Percentiles rank a stretch among this genome's conserved stretches.
Conservation (phyloP, 2,797 vertebrate species). For the Parotocinclus haroldoi region DNA sequence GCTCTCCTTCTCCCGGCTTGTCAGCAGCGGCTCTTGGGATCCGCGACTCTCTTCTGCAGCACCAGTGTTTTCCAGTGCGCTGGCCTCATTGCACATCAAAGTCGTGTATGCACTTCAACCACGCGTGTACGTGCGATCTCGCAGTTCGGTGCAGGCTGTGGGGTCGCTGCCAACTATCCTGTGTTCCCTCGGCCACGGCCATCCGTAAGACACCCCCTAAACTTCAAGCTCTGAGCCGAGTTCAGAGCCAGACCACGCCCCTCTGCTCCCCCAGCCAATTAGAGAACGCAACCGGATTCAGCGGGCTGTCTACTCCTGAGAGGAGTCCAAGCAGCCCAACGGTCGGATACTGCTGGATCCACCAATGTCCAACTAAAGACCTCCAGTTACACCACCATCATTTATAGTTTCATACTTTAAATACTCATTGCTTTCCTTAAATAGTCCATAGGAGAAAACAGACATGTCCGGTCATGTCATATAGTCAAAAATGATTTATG, state of each 20-base stretch:
- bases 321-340: not conserved
- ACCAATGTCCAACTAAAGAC: too few species aligned
- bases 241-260: slow-evolving; percentile 48
- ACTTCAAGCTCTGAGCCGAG: slow-evolving; percentile 56
- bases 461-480: too few species aligned
- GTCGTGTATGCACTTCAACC: not conserved
- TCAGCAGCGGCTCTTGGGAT: slow-evolving; percentile 76
- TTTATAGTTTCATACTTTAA: too few species aligned
- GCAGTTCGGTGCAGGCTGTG: slow-evolving; percentile 60
- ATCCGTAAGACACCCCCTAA: slow-evolving; percentile 67
- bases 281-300: slow-evolving; percentile 40
- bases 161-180: slow-evolving; percentile 71
- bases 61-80: slow-evolving; percentile 67
- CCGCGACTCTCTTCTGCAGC: slow-evolving; percentile 66
- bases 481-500: too few species aligned
- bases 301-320: slow-evolving; percentile 10
- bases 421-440: too few species aligned
- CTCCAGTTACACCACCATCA: too few species aligned
- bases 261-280: slow-evolving; percentile 64
- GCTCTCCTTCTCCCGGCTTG: slow-evolving; percentile 64
- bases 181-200: slow-evolving; percentile 67
- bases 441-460: too few species aligned
- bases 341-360: not conserved
- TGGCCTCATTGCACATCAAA: slow-evolving; percentile 70
- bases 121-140: slow-evolving; percentile 50